Conservation (phyloP, 2,113 vertebrate genomes). For the Cyanoramphus novaezelandiae region DNA sequence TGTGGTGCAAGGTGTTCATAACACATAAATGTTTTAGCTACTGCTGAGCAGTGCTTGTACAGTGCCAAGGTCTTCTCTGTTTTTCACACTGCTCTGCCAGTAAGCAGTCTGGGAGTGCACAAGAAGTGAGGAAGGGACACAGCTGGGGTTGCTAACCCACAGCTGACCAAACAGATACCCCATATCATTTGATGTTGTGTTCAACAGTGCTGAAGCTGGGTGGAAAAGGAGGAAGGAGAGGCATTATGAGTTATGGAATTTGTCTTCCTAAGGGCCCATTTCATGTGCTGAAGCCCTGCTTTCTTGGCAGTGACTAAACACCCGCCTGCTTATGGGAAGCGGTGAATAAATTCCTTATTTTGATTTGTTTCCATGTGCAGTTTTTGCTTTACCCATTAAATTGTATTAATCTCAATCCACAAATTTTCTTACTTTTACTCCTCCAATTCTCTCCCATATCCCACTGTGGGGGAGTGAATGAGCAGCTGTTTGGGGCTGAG, state of each 20-base stretch:
- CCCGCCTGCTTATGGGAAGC: rapidly evolving
- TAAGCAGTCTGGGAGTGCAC: rapidly evolving
- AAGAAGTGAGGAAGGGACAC: background rate
- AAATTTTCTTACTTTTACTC: background rate
- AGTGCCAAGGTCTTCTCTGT: background rate
- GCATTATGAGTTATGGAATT: background rate
- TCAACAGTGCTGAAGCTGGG: background rate
- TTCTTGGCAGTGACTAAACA: background rate
- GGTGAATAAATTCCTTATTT: background rate
- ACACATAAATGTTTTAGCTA: background rate
- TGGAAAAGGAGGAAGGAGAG: background rate
- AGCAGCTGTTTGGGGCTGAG: background rate
- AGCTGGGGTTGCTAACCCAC: background rate
- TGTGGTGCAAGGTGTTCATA: background rate
- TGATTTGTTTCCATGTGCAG: background rate
- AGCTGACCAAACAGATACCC: background rate
- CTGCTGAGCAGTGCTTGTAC: background rate
- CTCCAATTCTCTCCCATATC: rapidly evolving
- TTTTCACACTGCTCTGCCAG: background rate
- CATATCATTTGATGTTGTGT: no score
- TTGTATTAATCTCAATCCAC: background rate
- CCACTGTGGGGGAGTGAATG: rapidly evolving
- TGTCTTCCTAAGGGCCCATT: background rate
- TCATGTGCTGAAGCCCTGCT: rapidly evolving
- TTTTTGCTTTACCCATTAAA: background rate